A percentile compares a stretch with the other conserved stretches of the same genome.
Evolutionary conservation across 2,797 vertebrate genomes (phyloP).

Genomic region (Rousettus madagascariensis): DNA sequence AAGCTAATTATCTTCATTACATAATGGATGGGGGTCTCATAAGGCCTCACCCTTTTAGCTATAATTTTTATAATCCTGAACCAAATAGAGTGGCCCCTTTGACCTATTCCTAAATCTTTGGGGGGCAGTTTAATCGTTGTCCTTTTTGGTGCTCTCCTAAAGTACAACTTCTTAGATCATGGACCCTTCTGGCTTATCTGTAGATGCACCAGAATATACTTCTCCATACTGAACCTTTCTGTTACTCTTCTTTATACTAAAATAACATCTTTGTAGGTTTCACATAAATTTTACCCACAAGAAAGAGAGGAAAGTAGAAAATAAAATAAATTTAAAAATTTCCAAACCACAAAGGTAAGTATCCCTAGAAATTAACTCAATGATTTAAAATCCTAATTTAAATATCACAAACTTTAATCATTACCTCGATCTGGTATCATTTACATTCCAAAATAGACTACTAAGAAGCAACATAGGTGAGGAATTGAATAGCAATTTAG

Average conservation of each 20-base stretch:
- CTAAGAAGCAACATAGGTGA: neutral
- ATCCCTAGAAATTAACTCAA: neutral
- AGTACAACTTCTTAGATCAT: neutral
- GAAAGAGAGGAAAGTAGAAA: neutral
- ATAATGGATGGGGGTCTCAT: neutral
- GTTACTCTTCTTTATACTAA: neutral
- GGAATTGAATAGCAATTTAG: neutral
- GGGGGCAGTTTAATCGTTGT: neutral
- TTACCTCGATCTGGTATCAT: neutral
- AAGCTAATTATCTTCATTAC: constrained; percentile 60
- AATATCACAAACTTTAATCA: neutral
- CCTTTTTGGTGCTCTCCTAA: neutral
- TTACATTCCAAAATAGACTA: neutral
- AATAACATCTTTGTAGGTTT: neutral
- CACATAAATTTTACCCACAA: neutral
- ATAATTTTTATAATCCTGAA: neutral
- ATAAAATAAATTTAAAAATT: neutral
- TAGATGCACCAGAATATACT: neutral
- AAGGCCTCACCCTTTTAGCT: neutral
- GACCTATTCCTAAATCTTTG: neutral
- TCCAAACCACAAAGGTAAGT: neutral
- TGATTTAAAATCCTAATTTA: neutral
- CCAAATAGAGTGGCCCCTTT: neutral
- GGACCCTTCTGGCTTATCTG: neutral
- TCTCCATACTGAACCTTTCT: neutral